Evolutionary conservation across 2,888 invertebrate genomes (phyloP), one percentile per base, ranked within the genome.

Genomic region (Thereva nobilitata): DNA sequence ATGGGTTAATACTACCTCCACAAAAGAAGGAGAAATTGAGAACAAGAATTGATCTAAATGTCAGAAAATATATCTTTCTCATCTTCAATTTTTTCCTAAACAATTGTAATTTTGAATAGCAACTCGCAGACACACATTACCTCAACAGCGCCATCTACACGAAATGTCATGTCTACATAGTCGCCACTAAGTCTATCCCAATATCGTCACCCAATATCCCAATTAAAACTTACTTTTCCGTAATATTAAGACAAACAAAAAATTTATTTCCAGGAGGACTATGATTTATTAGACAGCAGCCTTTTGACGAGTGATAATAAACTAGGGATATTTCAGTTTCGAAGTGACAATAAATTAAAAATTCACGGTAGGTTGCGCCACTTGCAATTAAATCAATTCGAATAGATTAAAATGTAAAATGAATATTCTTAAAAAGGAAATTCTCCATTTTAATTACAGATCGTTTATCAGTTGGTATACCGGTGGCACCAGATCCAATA

Each of bases 261-360:
- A 44, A 9, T 66, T 38, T 8, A n/a, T 54, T 76, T 75, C 9
- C 73, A 80, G 80, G 80, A 80, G 50, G 80, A 80, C 72, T 80
- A 80, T 68, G 79, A 79, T 74, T 75, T 79, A 38, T 71, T 76
- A 67, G 80, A 80, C 71, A 77, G 75, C 70, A 78, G 76, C 72
- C 72, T 80, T 72, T 71, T 80, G 54, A 61, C 73, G 74, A 76
- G 76, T 76, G 79, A 80, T 77, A 80, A 77, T 77, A 79, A 80
- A 75, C 76, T 80, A 74, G 80, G 78, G 74, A 78, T 79, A 74
- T 75, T 79, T 73, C 80, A 80, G 72, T 77, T 79, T 75, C 80
- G 76, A 56, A 70, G 70, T 72, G 80, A 80, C 76, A 80, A 79
- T 78, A 80, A 79, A 76, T 73, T 79, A 74, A 80, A 78, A 76